These are phyloP conservation scores for Hydrotaea diabolus DNA, from an alignment of 2,888 invertebrate species.

Conservation along the genomic window DNA sequence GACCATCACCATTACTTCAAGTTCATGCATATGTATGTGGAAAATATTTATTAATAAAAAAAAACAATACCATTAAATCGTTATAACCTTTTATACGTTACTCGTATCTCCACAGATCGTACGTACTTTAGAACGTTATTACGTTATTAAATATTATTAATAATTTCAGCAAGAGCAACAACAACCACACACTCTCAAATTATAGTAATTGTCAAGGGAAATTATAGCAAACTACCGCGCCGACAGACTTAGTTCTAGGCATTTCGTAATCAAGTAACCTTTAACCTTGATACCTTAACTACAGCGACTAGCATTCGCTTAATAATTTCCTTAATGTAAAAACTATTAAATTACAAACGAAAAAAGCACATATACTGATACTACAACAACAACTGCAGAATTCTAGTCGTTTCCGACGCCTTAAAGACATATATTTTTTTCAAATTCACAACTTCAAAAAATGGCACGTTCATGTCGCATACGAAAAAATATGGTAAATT, in stretches of 20 bases:
- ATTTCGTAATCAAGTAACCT: constrained; percentile 14
- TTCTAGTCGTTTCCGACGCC: not conserved
- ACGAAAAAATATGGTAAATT: not conserved
- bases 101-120: constrained; percentile 16
- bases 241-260: not conserved
- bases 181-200: constrained; percentile 4
- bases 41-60: not conserved
- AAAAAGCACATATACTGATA: not conserved
- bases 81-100: not conserved
- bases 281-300: constrained; percentile 8
- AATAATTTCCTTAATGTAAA: constrained; percentile 21
- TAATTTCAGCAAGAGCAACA: not conserved
- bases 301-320: not conserved
- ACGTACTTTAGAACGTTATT: constrained; percentile 20
- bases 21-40: no score
- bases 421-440: no score
- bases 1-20: no score
- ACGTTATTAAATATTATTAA: constrained; percentile 18
- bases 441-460: not conserved
- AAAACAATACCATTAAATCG: not conserved
- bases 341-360: constrained; percentile 22
- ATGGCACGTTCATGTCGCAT: not conserved
- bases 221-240: constrained; percentile 5
- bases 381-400: not conserved
- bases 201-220: constrained; percentile 33